These are phyloP conservation scores for Drosophila kanekoi DNA, from an alignment of 2,888 invertebrate species.

Conservation along the genomic window DNA sequence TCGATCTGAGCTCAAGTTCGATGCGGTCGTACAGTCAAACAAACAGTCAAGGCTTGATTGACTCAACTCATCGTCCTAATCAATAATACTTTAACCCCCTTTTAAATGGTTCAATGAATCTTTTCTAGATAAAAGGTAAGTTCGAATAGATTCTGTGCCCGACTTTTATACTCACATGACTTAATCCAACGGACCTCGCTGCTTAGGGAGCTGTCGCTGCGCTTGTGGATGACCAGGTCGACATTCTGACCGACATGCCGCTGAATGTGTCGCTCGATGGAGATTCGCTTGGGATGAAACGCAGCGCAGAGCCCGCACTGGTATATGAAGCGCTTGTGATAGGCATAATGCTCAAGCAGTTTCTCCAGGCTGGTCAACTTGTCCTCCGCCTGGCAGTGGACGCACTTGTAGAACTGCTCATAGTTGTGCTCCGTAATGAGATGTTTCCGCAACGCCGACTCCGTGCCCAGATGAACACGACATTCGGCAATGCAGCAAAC, in stretches of 20 bases:
- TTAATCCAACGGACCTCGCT: slow-evolving; percentile 44
- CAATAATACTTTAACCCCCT: no score
- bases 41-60: no score
- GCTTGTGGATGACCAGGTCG: slow-evolving; percentile 64
- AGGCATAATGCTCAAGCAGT: slow-evolving; percentile 90
- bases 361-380: background rate
- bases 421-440: slow-evolving; percentile 27
- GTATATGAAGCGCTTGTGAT: slow-evolving; percentile 90
- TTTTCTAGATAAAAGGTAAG: no score
- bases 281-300: slow-evolving; percentile 87
- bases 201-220: slow-evolving; percentile 22
- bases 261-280: slow-evolving; percentile 89
- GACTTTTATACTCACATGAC: slow-evolving; percentile 31
- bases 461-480: background rate
- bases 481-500: slow-evolving; percentile 87
- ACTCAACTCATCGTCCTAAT: no score
- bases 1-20: no score
- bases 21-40: no score
- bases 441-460: slow-evolving; percentile 42
- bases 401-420: slow-evolving; percentile 12
- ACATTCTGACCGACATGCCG: slow-evolving; percentile 84
- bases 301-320: slow-evolving; percentile 90
- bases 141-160: no score
- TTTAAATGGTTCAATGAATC: no score
- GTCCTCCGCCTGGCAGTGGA: slow-evolving; percentile 27